phyloP scores from a whole-genome alignment of 2,797 vertebrate genomes.

The Lutjanus campechanus region DNA sequence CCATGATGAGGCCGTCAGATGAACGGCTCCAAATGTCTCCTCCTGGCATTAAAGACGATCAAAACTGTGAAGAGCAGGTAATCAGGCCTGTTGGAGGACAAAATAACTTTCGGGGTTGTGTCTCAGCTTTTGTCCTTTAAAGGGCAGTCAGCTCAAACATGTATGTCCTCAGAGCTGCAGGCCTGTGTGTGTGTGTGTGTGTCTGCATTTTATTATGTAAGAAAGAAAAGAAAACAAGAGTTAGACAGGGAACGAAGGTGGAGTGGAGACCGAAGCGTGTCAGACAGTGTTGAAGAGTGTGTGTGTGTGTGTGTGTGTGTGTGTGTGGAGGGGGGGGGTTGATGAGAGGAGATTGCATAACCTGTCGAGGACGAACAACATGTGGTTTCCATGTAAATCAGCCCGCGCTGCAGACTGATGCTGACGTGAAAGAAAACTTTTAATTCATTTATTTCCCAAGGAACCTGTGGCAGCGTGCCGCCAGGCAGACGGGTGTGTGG shows the following conservation, averaged over 20 bases:
- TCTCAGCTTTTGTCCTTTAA: conserved; percentile 54
- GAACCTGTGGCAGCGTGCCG: not conserved
- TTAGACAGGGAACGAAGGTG: conserved; percentile 26
- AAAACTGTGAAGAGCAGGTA: not conserved
- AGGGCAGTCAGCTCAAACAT: conserved; percentile 47
- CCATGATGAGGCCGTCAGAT: not conserved
- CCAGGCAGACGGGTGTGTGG: not conserved
- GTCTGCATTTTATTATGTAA: conserved; percentile 53
- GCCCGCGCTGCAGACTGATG: conserved; percentile 23
- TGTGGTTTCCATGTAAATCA: conserved; percentile 69
- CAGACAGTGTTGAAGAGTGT: conserved; percentile 34
- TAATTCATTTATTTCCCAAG: not conserved
- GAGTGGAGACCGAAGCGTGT: conserved; percentile 34
- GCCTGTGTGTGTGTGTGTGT: conserved; percentile 2
- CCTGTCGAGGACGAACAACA: conserved; percentile 56
- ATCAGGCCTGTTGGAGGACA: not conserved
- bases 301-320: conserved; percentile 16
- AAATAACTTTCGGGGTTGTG: conserved; percentile 1
- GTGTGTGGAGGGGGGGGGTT: not conserved
- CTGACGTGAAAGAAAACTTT: conserved; percentile 20
- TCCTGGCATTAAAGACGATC: not conserved
- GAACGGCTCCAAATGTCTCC: not conserved
- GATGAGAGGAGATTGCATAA: conserved; percentile 61
- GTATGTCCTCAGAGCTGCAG: conserved; percentile 29
- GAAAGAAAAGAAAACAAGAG: conserved; percentile 54